phyloP scores from a whole-genome alignment of 1,140 invertebrate genomes.

The Atta texana region DNA sequence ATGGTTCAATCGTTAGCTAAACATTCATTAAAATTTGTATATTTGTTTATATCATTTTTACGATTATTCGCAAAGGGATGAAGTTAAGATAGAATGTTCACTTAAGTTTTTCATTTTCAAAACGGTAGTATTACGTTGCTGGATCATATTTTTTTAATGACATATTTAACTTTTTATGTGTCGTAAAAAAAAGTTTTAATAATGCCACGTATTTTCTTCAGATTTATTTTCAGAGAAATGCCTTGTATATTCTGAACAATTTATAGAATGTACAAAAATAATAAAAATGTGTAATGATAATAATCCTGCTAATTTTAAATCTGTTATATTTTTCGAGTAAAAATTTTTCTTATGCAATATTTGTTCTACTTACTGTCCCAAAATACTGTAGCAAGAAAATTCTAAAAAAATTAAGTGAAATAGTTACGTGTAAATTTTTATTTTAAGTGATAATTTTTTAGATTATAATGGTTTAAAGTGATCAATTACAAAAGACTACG shows the following conservation, averaged over 20 bases:
- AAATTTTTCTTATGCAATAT: not conserved
- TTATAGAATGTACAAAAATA: not conserved
- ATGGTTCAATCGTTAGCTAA: not conserved
- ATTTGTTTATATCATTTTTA: not conserved
- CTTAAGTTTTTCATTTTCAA: constrained; percentile 8
- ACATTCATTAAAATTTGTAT: constrained; percentile 19
- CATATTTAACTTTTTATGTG: not conserved
- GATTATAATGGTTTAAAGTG: no score
- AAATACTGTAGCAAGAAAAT: no score
- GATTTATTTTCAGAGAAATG: constrained; percentile 11
- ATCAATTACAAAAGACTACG: no score
- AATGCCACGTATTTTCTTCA: not conserved
- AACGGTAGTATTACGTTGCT: not conserved
- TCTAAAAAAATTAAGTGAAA: no score
- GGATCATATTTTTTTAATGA: not conserved
- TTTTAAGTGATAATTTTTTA: no score
- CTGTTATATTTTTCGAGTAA: not conserved
- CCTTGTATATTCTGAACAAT: not conserved
- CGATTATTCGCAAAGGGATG: not conserved
- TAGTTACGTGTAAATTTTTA: no score
- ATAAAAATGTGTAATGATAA: not conserved
- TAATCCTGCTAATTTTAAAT: not conserved
- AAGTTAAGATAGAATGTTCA: not conserved
- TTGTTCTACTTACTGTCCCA: no score
- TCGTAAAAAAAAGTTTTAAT: not conserved